A percentile compares a stretch with the other conserved stretches of the same genome.
These are phyloP conservation scores for Trissolcus japonicus DNA, from an alignment of 2,888 invertebrate species.

Conservation along the genomic window DNA sequence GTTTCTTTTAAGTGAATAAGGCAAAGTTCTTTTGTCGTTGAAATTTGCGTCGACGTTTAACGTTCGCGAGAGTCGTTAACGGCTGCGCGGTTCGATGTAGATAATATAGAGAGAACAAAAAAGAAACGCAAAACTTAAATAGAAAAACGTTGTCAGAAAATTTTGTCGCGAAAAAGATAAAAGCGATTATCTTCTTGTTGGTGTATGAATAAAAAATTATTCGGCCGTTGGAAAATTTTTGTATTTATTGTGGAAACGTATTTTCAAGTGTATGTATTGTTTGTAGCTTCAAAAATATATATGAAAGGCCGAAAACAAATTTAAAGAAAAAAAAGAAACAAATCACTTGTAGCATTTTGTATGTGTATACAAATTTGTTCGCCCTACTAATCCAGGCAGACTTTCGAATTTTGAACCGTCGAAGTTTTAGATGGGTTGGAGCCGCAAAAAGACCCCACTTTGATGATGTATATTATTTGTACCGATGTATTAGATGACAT, in stretches of 20 bases:
- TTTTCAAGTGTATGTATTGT: constrained; percentile 9
- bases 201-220: neutral
- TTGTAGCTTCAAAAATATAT: neutral
- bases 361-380: constrained; percentile 14
- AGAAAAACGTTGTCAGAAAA: neutral
- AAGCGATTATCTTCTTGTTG: neutral
- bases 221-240: neutral
- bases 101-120: constrained; percentile 13
- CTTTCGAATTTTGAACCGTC: too few relatives aligned
- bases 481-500: constrained; percentile 51
- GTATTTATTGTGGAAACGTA: constrained; percentile 26
- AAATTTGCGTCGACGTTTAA: constrained; percentile 9
- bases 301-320: constrained; percentile 4
- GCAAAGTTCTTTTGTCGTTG: constrained; percentile 33
- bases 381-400: constrained; percentile 10
- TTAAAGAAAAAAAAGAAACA: constrained; percentile 9
- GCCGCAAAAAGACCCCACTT: constrained; percentile 51
- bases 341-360: constrained; percentile 24
- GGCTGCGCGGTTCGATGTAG: constrained; percentile 48
- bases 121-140: neutral
- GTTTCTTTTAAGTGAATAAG: constrained; percentile 4
- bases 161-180: too few relatives aligned
- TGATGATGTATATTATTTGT: constrained; percentile 51
- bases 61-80: constrained; percentile 36
- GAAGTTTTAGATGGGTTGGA: constrained; percentile 27